A percentile compares a stretch with the other conserved stretches of the same genome.
Evolutionary conservation across 2,888 invertebrate genomes (phyloP).

Genomic region (Lagria hirta): DNA sequence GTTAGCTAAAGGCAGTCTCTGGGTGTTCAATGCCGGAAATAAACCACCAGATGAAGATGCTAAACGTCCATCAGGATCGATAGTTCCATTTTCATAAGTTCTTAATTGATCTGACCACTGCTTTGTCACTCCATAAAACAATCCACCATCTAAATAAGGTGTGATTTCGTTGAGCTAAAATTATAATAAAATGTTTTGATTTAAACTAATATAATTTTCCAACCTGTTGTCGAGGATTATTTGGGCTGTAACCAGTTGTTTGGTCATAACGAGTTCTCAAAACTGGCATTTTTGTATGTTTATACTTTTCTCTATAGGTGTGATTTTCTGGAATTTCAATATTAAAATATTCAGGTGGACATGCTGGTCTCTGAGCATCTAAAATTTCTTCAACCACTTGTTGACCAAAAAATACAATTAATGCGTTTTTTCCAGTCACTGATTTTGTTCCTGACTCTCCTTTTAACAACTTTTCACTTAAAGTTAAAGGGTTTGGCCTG

Average conservation of each 20-base stretch:
- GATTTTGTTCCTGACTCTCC: constrained; percentile 53
- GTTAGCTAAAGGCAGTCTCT: constrained; percentile 60
- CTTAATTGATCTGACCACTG: constrained; percentile 61
- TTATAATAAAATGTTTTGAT: constrained; percentile 1
- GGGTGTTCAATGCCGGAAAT: constrained; percentile 58
- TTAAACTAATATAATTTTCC: not conserved
- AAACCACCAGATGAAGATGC: constrained; percentile 52
- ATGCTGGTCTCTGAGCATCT: constrained; percentile 62
- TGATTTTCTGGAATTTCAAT: constrained; percentile 57
- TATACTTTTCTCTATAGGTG: constrained; percentile 41
- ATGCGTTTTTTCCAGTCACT: constrained; percentile 57
- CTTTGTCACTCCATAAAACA: constrained; percentile 62
- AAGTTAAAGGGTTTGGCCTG: constrained; percentile 57
- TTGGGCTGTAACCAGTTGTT: constrained; percentile 59
- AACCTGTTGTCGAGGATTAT: constrained; percentile 64
- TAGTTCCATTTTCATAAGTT: constrained; percentile 54
- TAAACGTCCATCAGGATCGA: constrained; percentile 54
- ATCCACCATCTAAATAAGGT: constrained; percentile 62
- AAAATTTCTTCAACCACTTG: constrained; percentile 65
- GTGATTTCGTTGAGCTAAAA: constrained; percentile 62
- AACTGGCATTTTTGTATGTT: constrained; percentile 56
- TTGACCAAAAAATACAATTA: constrained; percentile 64
- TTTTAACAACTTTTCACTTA: constrained; percentile 56
- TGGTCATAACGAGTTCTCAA: constrained; percentile 59
- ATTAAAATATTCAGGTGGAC: constrained; percentile 64